These are phyloP conservation scores for Nymphicus hollandicus DNA, from an alignment of 2,113 vertebrate genomes.

Conservation along the genomic window DNA sequence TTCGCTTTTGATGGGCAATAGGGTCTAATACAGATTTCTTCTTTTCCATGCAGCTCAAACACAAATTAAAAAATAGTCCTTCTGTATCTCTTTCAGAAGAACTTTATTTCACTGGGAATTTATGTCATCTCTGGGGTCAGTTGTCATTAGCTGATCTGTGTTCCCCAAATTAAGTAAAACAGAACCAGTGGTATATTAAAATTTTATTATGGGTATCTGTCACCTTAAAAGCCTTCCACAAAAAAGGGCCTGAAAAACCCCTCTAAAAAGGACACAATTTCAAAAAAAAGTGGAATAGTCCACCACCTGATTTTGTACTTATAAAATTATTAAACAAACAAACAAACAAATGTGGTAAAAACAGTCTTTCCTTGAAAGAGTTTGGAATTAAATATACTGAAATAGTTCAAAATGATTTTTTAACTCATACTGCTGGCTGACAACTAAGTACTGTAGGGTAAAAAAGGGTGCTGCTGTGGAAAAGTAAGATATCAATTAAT, in stretches of 20 bases:
- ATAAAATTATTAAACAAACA: background rate
- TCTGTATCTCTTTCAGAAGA: background rate
- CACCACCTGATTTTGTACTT: background rate
- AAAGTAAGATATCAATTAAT: background rate
- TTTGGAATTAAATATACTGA: background rate
- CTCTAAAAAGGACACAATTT: background rate
- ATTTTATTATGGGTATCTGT: background rate
- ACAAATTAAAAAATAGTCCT: background rate
- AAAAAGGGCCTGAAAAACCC: background rate
- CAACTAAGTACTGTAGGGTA: background rate
- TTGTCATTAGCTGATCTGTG: background rate
- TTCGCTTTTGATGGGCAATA: background rate
- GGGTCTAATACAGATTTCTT: background rate
- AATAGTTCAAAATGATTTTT: background rate
- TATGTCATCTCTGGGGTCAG: background rate
- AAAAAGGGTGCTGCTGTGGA: background rate
- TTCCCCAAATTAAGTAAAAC: background rate
- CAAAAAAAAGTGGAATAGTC: background rate
- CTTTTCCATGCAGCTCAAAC: background rate
- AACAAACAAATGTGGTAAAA: background rate
- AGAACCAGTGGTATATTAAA: background rate
- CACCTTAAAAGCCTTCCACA: background rate
- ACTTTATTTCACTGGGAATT: background rate
- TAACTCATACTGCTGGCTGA: background rate
- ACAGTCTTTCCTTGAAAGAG: background rate